Base-by-base conservation (phyloP, 1,140 invertebrate species). In the Zophobas morio region DNA sequence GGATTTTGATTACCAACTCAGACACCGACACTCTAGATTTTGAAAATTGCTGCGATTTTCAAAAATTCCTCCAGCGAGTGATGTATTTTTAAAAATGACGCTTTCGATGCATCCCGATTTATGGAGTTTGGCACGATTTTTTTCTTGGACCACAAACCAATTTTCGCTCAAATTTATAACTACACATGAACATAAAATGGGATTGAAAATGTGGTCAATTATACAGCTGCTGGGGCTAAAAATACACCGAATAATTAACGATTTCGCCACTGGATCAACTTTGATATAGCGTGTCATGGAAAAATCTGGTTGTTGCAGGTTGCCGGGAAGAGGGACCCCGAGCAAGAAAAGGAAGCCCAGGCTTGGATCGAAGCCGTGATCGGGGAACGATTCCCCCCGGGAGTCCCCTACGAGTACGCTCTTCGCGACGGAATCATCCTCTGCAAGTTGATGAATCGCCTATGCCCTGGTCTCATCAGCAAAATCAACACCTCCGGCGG, bases 281-380 rank as follows among this genome's bases (percentile, higher is more conserved):
- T 20, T 20, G 20, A 20, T 20, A 20, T 20, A 46, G 3, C 3
- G 42, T 51, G 49, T 51, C 49, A 66, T 66, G n/a, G 60, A n/a
- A n/a, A 66, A 8, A 36, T 37, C 8, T 70, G 5, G 34, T 54
- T 73, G 33, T 88, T 90, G 49, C 86, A 97, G 95, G 90, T 95
- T 82, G 90, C 93, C 80, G 92, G 91, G 33, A 96, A 97, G 88
- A 91, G 96, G 72, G 94, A 97, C 84, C 91, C 93, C 0, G 91
- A 96, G 81, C 91, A 94, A 84, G 96, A 98, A 84, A 88, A 87
- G 1, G 94, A 96, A 87, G 94, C 95, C 33, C 91, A 96, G 81
- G 91, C 91, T 87, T 98, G 96, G 96, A 95, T 98, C 42, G 95
- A 97, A 84, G 86, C 90, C 0, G 91, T 98, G 8, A 90, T 94